A percentile compares a stretch with the other conserved stretches of the same genome.
Conservation (phyloP, 2,888 invertebrate species). For the Tanypteryx hageni region DNA sequence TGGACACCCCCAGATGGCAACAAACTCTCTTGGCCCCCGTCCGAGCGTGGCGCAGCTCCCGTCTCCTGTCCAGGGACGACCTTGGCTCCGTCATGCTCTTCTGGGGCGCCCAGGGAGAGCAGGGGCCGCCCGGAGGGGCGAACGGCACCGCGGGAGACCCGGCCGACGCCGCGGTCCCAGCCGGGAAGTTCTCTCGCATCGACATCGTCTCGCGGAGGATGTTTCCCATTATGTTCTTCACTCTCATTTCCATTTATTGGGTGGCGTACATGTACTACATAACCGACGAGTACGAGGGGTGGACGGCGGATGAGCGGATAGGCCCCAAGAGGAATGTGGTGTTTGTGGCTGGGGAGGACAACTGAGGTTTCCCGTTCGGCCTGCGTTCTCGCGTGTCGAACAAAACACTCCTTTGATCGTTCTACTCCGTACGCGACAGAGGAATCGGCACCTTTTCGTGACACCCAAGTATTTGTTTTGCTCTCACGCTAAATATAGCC, state of each 20-base stretch:
- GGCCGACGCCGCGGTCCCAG: conserved; percentile 3
- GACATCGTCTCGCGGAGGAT: conserved; percentile 78
- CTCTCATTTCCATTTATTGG: conserved; percentile 77
- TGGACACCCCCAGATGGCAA: conserved; percentile 46
- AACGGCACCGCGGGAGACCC: neutral
- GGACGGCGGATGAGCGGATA: neutral
- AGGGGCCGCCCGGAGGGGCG: neutral
- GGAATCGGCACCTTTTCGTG: no score
- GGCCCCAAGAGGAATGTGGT: conserved; percentile 41
- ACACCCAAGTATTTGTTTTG: no score
- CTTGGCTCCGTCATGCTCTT: conserved; percentile 48
- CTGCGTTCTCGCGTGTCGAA: no score
- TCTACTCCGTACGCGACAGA: no score
- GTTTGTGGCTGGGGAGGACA: conserved; percentile 33
- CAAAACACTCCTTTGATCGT: no score
- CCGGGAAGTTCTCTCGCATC: conserved; percentile 74
- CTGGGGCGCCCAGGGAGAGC: conserved; percentile 7
- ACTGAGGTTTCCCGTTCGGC: no score
- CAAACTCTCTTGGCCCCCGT: conserved; percentile 42
- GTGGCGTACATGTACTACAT: conserved; percentile 72
- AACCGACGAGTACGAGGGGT: conserved; percentile 69
- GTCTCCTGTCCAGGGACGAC: conserved; percentile 36
- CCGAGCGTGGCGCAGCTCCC: conserved; percentile 14
- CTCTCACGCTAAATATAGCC: no score
- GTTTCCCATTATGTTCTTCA: conserved; percentile 78